Percentiles rank a stretch among this genome's conserved stretches.
Evolutionary conservation across 2,113 vertebrate species (phyloP).

Genomic region (Paradoxurus hermaphroditus): DNA sequence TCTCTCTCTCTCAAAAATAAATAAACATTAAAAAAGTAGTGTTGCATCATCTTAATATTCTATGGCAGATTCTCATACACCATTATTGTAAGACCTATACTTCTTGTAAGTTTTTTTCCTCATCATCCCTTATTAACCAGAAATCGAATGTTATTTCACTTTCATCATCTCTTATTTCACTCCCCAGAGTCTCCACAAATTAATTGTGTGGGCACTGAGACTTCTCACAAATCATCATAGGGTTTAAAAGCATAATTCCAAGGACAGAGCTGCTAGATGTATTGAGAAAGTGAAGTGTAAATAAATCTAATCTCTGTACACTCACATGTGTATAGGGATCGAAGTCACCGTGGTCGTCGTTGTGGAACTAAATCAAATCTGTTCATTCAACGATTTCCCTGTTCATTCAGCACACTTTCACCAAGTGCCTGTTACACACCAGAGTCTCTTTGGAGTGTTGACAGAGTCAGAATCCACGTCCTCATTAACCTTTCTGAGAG

Average conservation of each 20-base stretch:
- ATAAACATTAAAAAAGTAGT: neutral
- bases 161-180: neutral
- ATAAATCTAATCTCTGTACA: neutral
- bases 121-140: neutral
- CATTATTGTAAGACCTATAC: neutral
- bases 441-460: neutral
- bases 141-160: neutral
- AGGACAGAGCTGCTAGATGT: neutral
- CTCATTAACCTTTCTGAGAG: neutral
- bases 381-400: neutral
- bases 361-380: neutral
- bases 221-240: neutral
- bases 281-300: neutral
- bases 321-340: neutral
- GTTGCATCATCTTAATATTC: neutral
- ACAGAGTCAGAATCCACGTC: neutral
- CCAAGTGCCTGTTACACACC: neutral
- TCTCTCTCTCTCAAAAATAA: no score
- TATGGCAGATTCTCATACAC: neutral
- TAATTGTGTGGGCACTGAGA: neutral
- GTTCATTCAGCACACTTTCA: neutral
- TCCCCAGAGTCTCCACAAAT: neutral
- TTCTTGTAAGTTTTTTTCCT: neutral
- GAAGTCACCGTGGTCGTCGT: neutral
- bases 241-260: neutral